A percentile compares a stretch with the other conserved stretches of the same genome.
Evolutionary conservation across 2,888 invertebrate genomes (phyloP).

Genomic region (Erebia epiphron): DNA sequence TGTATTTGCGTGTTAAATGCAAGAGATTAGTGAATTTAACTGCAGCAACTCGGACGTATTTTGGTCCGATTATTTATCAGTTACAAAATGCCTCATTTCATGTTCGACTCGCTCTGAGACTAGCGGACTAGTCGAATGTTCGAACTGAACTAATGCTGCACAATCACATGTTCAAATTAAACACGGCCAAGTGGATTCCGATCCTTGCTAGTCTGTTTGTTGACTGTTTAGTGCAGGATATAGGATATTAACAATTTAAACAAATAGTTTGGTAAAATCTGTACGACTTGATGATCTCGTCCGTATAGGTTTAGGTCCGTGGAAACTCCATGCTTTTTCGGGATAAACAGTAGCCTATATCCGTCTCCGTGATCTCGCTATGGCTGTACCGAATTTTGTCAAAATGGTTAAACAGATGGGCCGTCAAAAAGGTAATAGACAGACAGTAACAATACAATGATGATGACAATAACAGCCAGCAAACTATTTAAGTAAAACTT

Average conservation of each 20-base stretch:
- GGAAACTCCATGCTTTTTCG: no score
- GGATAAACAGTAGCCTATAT: no score
- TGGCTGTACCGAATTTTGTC: no score
- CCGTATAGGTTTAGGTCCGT: no score
- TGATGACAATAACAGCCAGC: no score
- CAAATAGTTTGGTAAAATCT: no score
- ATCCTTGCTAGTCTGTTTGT: not conserved
- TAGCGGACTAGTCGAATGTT: not conserved
- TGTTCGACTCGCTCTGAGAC: not conserved
- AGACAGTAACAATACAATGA: no score
- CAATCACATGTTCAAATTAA: not conserved
- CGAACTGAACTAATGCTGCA: constrained; percentile 11
- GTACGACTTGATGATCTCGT: no score
- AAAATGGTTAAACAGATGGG: no score
- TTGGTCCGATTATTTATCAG: not conserved
- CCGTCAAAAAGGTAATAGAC: no score
- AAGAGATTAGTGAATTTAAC: not conserved
- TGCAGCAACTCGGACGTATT: not conserved
- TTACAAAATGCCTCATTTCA: constrained; percentile 7
- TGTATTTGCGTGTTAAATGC: not conserved
- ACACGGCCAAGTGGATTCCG: constrained; percentile 1
- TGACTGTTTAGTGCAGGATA: not conserved
- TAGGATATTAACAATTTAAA: not conserved
- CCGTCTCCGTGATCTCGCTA: no score
- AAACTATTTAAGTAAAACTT: no score